Conservation (phyloP, 2,113 vertebrate species). For the Rynchops niger region DNA sequence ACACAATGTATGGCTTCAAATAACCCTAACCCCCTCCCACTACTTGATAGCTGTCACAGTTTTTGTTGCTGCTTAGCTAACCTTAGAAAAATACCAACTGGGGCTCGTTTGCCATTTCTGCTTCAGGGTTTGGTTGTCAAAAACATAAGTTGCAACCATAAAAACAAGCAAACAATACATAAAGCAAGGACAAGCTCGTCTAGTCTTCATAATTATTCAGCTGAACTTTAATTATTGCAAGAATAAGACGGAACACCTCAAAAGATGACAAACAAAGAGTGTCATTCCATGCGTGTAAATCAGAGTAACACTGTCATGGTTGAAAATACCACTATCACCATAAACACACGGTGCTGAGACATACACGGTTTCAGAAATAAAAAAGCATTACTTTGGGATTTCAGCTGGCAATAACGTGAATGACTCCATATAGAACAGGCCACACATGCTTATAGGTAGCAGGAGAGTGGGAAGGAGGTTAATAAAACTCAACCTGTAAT, state of each 20-base stretch:
- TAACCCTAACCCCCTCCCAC: background rate
- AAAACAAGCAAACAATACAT: background rate
- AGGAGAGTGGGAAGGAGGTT: background rate
- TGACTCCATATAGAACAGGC: background rate
- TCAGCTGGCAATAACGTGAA: background rate
- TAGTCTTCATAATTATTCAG: background rate
- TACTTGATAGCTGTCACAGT: background rate
- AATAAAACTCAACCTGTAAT: background rate
- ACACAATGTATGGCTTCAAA: background rate
- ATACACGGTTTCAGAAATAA: background rate
- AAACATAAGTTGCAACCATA: background rate
- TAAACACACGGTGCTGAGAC: background rate
- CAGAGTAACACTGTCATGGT: background rate
- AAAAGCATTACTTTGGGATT: background rate
- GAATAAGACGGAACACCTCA: background rate
- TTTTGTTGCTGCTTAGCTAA: background rate
- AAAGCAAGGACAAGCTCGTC: background rate
- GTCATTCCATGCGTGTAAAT: background rate
- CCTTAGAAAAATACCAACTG: background rate
- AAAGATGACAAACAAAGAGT: background rate
- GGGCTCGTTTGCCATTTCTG: background rate
- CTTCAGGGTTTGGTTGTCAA: background rate
- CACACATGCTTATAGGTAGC: background rate
- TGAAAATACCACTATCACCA: background rate
- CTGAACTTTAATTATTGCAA: background rate